Evolutionary conservation across 2,113 vertebrate genomes (phyloP), one percentile per base, ranked within the genome.

Genomic region (Coregonus clupeaformis): DNA sequence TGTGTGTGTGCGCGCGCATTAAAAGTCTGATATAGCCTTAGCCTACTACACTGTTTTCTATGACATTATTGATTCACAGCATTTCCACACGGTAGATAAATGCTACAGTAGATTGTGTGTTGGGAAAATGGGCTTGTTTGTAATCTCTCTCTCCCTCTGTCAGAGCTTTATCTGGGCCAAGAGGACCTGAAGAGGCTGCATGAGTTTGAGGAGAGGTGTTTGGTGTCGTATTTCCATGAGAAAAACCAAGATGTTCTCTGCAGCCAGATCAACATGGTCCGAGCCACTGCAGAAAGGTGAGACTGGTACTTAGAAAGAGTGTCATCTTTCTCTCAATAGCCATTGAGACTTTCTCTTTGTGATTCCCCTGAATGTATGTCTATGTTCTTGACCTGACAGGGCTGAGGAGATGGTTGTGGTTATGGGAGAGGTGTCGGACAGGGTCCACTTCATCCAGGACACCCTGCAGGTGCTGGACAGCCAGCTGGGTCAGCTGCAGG

Each of bases 141-240:
- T 29, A 14, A 42, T 42, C 7, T 1, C 18, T 36, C 4, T 14
- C 4, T 1, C 45, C 60, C 20, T 76, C 68, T 42, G 72, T 68
- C 72, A 99, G 98, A 98, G 77, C 93, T 99, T 30, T 94, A 95
- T 74, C 82, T 99, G 74, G 96, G 94, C 81, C 92, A 88, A 2
- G 94, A 98, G 16, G 97, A 98, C 75, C 82, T 94, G 49, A 98
- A 99, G 87, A 97, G 93, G 65, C 95, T 99, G 24, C 94, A 98
- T 71, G 96, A 97, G 81, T 99, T 99, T 77, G 98, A 99, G 80
- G 96, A 97, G 80, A 94, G 92, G 75, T 98, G 97, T 87, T 94
- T 99, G 4, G 88, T 94, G 78, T 91, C 89, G 2, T 95, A 98
- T 87, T 94, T 97, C 83, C 91, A 95, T 12, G 94, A 97, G 82